Evolutionary conservation across 2,113 vertebrate species (phyloP).

Genomic region (Eonycteris spelaea): DNA sequence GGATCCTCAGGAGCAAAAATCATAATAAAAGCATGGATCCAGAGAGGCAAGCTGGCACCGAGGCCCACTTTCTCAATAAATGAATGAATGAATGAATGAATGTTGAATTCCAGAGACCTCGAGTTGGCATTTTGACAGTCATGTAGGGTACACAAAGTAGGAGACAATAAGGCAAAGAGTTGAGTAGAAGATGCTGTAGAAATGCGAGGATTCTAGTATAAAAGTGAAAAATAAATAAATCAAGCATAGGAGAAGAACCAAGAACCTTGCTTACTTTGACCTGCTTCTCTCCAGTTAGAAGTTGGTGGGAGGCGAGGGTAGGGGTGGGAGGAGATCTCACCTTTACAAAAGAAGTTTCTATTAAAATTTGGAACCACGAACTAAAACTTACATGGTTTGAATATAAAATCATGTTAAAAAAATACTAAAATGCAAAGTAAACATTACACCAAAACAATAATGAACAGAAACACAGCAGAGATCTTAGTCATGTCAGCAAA

Average conservation of each 20-base stretch:
- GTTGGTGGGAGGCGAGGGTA: too few species aligned
- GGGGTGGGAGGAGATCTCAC: too few species aligned
- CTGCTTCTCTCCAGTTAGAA: not conserved
- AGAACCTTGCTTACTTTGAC: not conserved
- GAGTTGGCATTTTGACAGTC: not conserved
- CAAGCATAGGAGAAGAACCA: not conserved
- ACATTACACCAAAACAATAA: not conserved
- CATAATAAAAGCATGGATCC: not conserved
- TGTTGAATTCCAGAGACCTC: not conserved
- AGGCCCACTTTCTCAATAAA: not conserved
- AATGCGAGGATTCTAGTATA: not conserved
- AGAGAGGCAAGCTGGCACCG: not conserved
- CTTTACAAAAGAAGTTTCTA: not conserved
- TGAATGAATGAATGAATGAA: not conserved
- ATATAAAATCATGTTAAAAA: not conserved
- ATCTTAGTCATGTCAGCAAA: not conserved
- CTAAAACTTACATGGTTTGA: not conserved
- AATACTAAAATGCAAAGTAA: not conserved
- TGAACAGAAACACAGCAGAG: not conserved
- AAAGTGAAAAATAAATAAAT: not conserved
- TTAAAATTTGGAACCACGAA: not conserved
- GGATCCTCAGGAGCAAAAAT: not conserved
- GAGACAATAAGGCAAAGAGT: not conserved
- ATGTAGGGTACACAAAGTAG: fast-evolving
- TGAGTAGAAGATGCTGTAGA: not conserved